Conservation (phyloP, 2,888 invertebrate genomes). For the Sphaerophoria rueppellii region DNA sequence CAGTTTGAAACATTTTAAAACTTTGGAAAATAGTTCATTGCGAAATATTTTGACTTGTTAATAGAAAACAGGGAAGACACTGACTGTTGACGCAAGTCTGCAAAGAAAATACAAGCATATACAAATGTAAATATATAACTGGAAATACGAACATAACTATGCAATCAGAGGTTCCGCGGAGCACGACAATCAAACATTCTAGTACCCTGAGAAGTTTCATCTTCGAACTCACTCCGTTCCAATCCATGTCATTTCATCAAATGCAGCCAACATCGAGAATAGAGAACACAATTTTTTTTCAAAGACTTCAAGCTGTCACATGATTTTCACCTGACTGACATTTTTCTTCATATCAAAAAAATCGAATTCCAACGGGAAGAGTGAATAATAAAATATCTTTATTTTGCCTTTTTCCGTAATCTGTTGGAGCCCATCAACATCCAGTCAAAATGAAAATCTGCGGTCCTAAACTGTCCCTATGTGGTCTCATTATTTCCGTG, state of each 20-base stretch:
- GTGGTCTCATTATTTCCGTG: slow-evolving; percentile 93
- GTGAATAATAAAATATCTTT: slow-evolving; percentile 74
- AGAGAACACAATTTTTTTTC: slow-evolving; percentile 25
- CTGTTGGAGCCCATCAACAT: slow-evolving; percentile 59
- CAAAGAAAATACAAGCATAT: no score
- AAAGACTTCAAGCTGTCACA: slow-evolving; percentile 79
- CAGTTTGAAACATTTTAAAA: no score
- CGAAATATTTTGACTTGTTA: no score
- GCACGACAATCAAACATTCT: not conserved
- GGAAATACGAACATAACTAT: no score
- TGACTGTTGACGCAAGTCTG: no score
- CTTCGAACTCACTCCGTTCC: slow-evolving; percentile 7
- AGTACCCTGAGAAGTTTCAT: not conserved
- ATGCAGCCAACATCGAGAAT: slow-evolving; percentile 44
- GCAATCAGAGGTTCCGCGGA: no score
- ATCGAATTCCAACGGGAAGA: slow-evolving; percentile 59
- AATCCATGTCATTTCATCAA: slow-evolving; percentile 6
- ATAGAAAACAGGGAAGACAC: no score
- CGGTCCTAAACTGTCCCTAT: slow-evolving; percentile 96
- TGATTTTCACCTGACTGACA: slow-evolving; percentile 82
- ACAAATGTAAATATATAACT: no score
- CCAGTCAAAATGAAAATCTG: slow-evolving; percentile 88
- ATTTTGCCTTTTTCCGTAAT: slow-evolving; percentile 66
- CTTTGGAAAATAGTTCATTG: no score
- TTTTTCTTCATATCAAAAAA: slow-evolving; percentile 75